Base-by-base conservation (phyloP, 2,113 vertebrate species). In the Cheilinus undulatus region DNA sequence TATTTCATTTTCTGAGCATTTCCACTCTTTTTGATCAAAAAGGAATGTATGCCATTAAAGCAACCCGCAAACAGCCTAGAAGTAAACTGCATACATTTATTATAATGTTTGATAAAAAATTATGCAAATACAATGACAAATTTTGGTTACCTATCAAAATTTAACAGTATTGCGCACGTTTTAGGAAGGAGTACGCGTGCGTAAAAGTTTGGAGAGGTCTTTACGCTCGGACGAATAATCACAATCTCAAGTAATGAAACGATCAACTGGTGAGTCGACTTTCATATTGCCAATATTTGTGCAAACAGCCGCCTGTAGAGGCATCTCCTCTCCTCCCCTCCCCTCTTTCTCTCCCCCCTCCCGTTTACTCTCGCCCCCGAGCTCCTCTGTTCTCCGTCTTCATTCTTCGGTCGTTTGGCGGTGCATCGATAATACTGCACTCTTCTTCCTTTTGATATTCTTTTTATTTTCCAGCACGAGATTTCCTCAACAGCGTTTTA, bases 301-400 rank as follows among this genome's bases (percentile, higher is more conserved):
- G 69, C 89, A 91, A 92, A 92, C 82, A 90, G 79, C 56, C 84
- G 89, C 90, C 88, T 79, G 85, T 88, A 53, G 91, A 85, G 88
- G 84, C 88, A 89, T 91, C 88, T 91, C 87, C 86, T 91, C 88
- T 91, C 87, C 86, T 89, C 91, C 91, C 88, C 91, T 88, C 88
- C 92, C 89, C 86, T 76, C 82, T 73, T n/a, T 65, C 76, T 57
- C 59, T 32, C 82, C 61, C 69, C 42, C 80, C 79, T 84, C 76
- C 82, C 85, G 83, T 74, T 86, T 74, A 82, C 90, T 84, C 82
- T 90, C 89, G 77, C 82, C 85, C 82, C 87, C 84, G 80, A 87
- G 85, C 82, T 90, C 76, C 73, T 89, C 91, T 89, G 84, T 80
- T 90, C 90, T 86, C 80, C 83, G 85, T 88, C 90, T 88, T 92